These are phyloP conservation scores for Propsilocerus akamusi DNA, from an alignment of 1,140 invertebrate genomes.

Conservation along the genomic window DNA sequence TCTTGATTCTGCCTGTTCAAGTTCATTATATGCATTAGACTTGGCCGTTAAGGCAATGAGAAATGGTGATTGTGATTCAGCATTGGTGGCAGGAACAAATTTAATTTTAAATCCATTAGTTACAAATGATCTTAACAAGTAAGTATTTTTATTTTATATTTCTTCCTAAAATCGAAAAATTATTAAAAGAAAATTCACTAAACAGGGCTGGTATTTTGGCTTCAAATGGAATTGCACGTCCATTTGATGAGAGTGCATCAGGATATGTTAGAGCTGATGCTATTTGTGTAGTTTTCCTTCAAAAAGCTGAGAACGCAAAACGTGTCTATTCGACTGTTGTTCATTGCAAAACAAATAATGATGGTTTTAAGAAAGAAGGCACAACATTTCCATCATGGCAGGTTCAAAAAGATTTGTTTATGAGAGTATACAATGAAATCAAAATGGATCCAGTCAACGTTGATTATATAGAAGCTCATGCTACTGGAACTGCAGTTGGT, in stretches of 20 bases:
- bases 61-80: constrained; percentile 54
- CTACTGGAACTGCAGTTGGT: constrained; percentile 35
- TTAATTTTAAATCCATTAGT: constrained; percentile 60
- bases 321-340: constrained; percentile 30
- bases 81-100: constrained; percentile 62
- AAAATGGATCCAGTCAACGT: constrained; percentile 30
- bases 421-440: constrained; percentile 32
- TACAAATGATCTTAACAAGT: constrained; percentile 51
- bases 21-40: constrained; percentile 66
- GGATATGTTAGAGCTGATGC: constrained; percentile 42
- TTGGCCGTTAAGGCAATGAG: constrained; percentile 40
- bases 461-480: constrained; percentile 42
- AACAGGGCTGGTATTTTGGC: constrained; percentile 22
- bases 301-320: constrained; percentile 28
- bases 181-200: too few relatives aligned
- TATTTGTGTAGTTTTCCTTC: constrained; percentile 31
- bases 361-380: constrained; percentile 29
- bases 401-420: constrained; percentile 29
- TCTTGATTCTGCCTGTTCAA: constrained; percentile 84
- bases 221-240: constrained; percentile 22
- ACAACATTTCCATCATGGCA: constrained; percentile 37
- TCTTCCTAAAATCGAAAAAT: too few relatives aligned
- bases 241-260: constrained; percentile 38
- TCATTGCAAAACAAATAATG: too few relatives aligned
- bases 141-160: too few relatives aligned